These are phyloP conservation scores for Columba guinea DNA, from an alignment of 2,797 vertebrate genomes.

Conservation along the genomic window DNA sequence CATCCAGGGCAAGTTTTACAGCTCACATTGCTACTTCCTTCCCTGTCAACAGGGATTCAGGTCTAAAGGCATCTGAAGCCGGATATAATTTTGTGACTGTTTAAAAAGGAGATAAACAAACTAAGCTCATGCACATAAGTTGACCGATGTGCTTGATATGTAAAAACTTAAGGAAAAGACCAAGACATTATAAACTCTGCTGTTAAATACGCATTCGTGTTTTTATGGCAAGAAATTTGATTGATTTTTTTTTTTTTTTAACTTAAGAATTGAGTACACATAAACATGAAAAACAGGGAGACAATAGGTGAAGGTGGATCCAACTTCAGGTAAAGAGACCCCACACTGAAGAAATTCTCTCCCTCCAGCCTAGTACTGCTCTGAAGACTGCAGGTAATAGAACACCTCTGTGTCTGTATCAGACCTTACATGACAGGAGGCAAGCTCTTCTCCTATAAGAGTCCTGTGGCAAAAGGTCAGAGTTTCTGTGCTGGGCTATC, in stretches of 20 bases:
- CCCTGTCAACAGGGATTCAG: neutral
- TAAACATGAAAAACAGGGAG: neutral
- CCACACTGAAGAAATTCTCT: neutral
- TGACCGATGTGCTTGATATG: neutral
- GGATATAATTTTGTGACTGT: neutral
- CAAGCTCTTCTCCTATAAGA: neutral
- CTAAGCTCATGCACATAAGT: neutral
- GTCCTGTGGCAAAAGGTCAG: neutral
- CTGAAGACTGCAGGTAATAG: neutral
- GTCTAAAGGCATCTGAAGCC: neutral
- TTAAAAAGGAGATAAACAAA: neutral
- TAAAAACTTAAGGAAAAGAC: neutral
- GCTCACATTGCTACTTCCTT: accelerated
- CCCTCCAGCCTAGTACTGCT: accelerated
- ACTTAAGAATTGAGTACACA: neutral
- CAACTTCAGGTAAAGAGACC: neutral
- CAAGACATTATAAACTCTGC: neutral
- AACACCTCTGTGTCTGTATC: neutral
- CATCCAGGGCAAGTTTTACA: neutral
- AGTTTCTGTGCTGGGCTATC: neutral
- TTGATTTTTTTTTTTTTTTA: neutral
- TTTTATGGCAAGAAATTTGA: neutral
- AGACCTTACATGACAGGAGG: neutral
- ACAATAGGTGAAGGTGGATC: neutral
- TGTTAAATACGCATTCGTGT: neutral